phyloP scores from a whole-genome alignment of 2,797 vertebrate genomes.

The Cryptoblepharus egeriae region DNA sequence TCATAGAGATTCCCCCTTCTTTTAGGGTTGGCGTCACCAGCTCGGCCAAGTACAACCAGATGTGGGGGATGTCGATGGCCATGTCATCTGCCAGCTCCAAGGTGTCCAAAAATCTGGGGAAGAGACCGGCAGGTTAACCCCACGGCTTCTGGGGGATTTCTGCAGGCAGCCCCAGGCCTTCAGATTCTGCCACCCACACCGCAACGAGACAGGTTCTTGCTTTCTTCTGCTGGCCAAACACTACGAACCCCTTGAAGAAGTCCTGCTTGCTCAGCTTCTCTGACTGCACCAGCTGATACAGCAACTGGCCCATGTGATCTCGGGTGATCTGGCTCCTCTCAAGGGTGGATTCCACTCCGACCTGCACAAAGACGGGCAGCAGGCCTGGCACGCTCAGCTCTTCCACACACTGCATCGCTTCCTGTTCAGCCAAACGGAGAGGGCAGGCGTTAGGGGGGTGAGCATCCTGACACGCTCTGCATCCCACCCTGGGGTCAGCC shows the following conservation, averaged over 20 bases:
- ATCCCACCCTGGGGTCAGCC: too few relatives aligned
- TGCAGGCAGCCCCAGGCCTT: not conserved
- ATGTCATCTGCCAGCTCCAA: slow-evolving; percentile 96
- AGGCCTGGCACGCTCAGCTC: slow-evolving; percentile 85
- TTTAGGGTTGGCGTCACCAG: slow-evolving; percentile 91
- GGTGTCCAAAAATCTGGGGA: slow-evolving; percentile 87
- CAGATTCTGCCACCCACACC: accelerated
- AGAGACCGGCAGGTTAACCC: slow-evolving; percentile 6
- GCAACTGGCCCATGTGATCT: slow-evolving; percentile 94
- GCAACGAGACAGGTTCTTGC: not conserved
- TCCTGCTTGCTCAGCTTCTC: slow-evolving; percentile 87
- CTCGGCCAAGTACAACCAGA: slow-evolving; percentile 96
- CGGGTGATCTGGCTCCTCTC: slow-evolving; percentile 95
- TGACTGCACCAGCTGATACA: slow-evolving; percentile 89
- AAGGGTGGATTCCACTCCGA: slow-evolving; percentile 94
- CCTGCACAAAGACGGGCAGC: slow-evolving; percentile 88
- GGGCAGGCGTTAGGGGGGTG: accelerated
- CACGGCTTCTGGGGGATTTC: not conserved
- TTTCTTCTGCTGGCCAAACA: accelerated
- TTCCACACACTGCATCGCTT: slow-evolving; percentile 93
- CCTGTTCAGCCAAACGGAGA: slow-evolving; percentile 75
- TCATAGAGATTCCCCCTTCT: slow-evolving; percentile 95
- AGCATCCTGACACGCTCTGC: not conserved
- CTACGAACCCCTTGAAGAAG: slow-evolving; percentile 91
- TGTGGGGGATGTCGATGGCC: slow-evolving; percentile 98